A percentile compares a stretch with the other conserved stretches of the same genome.
Evolutionary conservation across 2,113 vertebrate species (phyloP).

Genomic region (Lichenostomus cassidix): DNA sequence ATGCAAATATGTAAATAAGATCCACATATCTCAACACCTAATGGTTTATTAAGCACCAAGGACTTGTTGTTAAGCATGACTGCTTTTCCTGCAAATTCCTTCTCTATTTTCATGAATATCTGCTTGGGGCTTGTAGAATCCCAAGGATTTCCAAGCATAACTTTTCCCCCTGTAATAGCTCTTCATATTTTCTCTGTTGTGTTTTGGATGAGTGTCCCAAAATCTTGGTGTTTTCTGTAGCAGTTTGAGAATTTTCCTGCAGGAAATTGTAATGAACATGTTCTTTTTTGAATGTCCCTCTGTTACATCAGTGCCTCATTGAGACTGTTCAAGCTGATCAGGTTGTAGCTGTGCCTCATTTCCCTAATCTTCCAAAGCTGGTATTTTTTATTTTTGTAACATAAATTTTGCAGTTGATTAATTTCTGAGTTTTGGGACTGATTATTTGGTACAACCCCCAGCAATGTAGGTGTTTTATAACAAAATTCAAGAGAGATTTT

Average conservation of each 20-base stretch:
- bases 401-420: background rate
- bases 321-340: background rate
- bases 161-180: background rate
- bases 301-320: background rate
- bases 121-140: background rate
- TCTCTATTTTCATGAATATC: background rate
- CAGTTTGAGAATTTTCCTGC: background rate
- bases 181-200: background rate
- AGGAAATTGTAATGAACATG: background rate
- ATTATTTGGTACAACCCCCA: background rate
- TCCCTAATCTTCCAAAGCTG: background rate
- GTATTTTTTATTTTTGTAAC: background rate
- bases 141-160: background rate
- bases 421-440: background rate
- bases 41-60: background rate
- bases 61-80: background rate
- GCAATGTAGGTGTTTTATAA: background rate
- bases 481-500: background rate
- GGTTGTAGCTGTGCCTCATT: background rate
- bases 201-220: background rate
- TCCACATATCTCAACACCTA: background rate
- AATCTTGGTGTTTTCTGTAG: background rate
- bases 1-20: background rate
- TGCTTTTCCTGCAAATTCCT: background rate
- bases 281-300: background rate